Evolutionary conservation across 1,140 invertebrate genomes (phyloP), one percentile per base, ranked within the genome.

Genomic region (Pogonomyrmex californicus): DNA sequence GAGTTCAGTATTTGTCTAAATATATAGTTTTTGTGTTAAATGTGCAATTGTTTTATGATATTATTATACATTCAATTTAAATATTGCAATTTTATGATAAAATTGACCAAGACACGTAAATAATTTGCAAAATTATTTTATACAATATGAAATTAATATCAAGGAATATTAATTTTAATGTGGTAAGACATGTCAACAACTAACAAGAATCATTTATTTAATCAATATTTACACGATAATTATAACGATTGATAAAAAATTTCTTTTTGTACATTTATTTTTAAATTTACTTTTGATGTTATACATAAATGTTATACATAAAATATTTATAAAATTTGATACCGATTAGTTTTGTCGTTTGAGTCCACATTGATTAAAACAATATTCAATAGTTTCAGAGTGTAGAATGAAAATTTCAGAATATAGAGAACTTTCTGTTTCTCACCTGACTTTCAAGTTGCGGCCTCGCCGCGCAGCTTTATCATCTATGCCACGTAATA

Each of bases 1-100:
- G 14, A 58, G 2, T 82, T n/a, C 51, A 73, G 33, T 73, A 51
- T 60, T 60, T 58, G 2, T 56, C 12, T 14, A 44, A 82, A 82
- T 82, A 82, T 73, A 82, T 71, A 49, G 6, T 60, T 51, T 51
- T 38, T 36, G 12, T 77, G 14, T 62, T 44, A 62, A 77, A 77
- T 23, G 38, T 44, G 1, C 6, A 1, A 44, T 44, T 9, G 71
- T 12, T 6, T 41, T 75, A 58, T 44, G 23, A 17, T 1, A 12
- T 33, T 58, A 56, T 71, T 71, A 2, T 41, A 44, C 30, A 30
- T 14, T 38, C 12, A 68, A 14, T 47, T 30, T 47, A 2, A 9
- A 10, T 5, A 12, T 5, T 47, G 7, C 7, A 49, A 70, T 71
- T 51, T 68, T 54, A 73, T 56, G 30, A 9, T 58, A 41, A 56